Evolutionary conservation across 2,888 invertebrate species (phyloP).

Genomic region (Sphaerophoria rueppellii): DNA sequence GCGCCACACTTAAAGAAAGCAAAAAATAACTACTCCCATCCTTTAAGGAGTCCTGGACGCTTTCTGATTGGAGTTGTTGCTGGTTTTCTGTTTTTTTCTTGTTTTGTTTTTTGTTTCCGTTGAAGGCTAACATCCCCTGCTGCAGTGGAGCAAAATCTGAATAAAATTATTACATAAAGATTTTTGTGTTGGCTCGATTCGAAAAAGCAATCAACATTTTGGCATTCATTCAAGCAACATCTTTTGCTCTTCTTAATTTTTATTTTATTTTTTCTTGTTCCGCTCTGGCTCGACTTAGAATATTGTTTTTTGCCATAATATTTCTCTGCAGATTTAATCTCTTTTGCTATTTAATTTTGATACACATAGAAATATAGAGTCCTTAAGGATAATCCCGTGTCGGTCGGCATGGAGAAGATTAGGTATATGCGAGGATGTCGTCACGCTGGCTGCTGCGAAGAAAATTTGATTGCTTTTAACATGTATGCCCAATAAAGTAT

Average conservation of each 20-base stretch:
- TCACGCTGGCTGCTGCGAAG: slow-evolving; percentile 30
- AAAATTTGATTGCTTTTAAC: slow-evolving; percentile 65
- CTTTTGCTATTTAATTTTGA: slow-evolving; percentile 44
- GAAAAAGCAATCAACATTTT: slow-evolving; percentile 66
- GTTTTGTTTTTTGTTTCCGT: too few species aligned
- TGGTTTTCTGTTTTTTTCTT: neutral
- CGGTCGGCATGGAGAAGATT: slow-evolving; percentile 34
- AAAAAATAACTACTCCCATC: neutral
- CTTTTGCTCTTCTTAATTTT: slow-evolving; percentile 37
- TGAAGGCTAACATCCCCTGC: neutral
- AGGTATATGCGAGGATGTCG: slow-evolving; percentile 9
- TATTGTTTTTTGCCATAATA: slow-evolving; percentile 11
- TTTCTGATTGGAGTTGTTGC: neutral
- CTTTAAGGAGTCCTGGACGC: neutral
- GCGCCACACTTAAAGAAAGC: neutral
- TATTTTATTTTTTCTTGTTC: neutral
- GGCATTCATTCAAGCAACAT: slow-evolving; percentile 56
- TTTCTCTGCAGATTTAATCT: slow-evolving; percentile 53
- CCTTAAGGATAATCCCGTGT: slow-evolving; percentile 41
- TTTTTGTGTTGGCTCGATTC: slow-evolving; percentile 53
- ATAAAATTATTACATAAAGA: slow-evolving; percentile 13
- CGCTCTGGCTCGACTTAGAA: neutral
- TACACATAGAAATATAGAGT: slow-evolving; percentile 19
- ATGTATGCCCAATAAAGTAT: slow-evolving; percentile 67
- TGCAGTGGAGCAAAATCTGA: neutral